Base-by-base conservation (phyloP, 1,140 invertebrate species). In the Euglossa dilemma region DNA sequence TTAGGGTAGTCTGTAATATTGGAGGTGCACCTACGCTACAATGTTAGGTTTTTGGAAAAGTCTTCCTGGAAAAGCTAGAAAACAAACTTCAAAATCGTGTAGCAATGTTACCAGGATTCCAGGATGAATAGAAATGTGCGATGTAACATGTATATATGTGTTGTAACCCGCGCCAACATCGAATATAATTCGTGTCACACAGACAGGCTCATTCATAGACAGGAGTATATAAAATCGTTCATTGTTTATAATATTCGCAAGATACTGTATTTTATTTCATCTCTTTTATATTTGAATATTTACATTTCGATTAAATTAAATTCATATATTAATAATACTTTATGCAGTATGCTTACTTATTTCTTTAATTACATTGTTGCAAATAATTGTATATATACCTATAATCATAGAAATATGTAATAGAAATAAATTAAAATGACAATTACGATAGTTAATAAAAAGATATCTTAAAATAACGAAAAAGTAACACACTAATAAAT, bases 101-200 rank as follows among this genome's bases (percentile, higher is more conserved):
- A 54, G 25, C 50, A 36, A 71, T 6, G n/a, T 72, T 72, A 72
- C n/a, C 52, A 56, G 52, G 70, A 56, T 28, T 56, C 36, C 70
- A 72, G 70, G 12, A 72, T 11, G 28, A 56, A 20, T n/a, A 72
- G 50, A n/a, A 72, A 0, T 5, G 20, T 72, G 16, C 20, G 28
- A 56, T 72, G 52, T 72, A 72, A 72, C 52, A 36, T 36, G 9
- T 11, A 12, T 25, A 70, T 8, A 12, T 69, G 43, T 69, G n/a
- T 43, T 72, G 28, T n/a, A 72, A 72, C 6, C 12, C 52, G 14
- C 47, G 28, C 14, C 14, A 3, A 52, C 1, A 9, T 47, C 23
- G 50, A 8, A 8, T 25, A 70, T 70, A 50, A 5, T 50, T 9
- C 14, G 11, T 12, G 7, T 16, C 16, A 11, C n/a, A n/a, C 23